These are phyloP conservation scores for Andrena chrysosceles DNA, from an alignment of 2,888 invertebrate genomes.

Conservation along the genomic window DNA sequence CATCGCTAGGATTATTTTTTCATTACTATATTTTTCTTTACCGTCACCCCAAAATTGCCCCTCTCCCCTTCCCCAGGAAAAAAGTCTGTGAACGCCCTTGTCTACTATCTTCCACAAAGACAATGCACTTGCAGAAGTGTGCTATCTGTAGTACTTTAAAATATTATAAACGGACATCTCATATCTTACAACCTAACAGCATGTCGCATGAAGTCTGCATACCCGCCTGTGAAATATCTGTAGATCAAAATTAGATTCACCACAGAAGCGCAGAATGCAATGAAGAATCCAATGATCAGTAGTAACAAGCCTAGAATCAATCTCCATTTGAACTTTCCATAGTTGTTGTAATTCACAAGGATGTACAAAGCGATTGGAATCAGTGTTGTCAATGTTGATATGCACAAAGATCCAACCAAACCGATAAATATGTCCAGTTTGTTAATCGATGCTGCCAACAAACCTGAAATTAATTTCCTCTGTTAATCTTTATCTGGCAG, in stretches of 20 bases:
- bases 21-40: no score
- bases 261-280: slow-evolving; percentile 64
- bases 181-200: not conserved
- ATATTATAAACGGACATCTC: not conserved
- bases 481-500: not conserved
- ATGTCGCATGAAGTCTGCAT: slow-evolving; percentile 2
- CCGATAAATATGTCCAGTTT: slow-evolving; percentile 72
- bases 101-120: no score
- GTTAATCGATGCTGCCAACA: slow-evolving; percentile 71
- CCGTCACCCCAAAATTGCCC: no score
- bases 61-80: no score
- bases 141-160: no score
- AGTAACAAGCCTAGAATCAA: slow-evolving; percentile 64
- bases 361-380: slow-evolving; percentile 73
- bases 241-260: slow-evolving; percentile 62
- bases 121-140: no score
- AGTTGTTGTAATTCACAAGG: slow-evolving; percentile 68
- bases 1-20: no score
- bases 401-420: slow-evolving; percentile 70
- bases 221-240: slow-evolving; percentile 56
- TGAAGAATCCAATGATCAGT: slow-evolving; percentile 63
- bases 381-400: slow-evolving; percentile 72
- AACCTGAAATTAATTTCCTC: slow-evolving; percentile 58
- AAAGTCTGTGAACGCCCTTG: no score
- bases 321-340: slow-evolving; percentile 72